Conservation (phyloP, 2,113 vertebrate genomes). For the Narcine bancroftii region DNA sequence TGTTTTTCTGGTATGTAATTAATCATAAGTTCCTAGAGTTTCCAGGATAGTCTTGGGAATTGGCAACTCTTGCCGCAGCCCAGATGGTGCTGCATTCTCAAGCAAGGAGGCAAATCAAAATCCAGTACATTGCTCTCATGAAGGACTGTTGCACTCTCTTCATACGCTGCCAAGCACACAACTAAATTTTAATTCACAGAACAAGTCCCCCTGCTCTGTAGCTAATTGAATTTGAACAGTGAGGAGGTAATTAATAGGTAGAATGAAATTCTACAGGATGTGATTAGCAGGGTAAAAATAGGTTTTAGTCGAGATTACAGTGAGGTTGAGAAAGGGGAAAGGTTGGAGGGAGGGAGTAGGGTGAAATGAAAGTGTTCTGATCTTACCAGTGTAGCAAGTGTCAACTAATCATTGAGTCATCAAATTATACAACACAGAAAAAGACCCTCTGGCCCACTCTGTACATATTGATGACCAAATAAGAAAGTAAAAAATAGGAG, state of each 20-base stretch:
- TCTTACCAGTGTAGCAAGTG: too few species aligned
- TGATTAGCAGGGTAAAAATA: neutral
- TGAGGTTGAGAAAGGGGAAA: neutral
- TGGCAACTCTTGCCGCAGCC: neutral
- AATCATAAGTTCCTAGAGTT: neutral
- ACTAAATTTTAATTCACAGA: neutral
- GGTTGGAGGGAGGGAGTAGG: too few species aligned
- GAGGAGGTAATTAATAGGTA: neutral
- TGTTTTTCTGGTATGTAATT: neutral
- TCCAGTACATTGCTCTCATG: neutral
- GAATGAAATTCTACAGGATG: neutral
- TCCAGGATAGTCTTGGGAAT: neutral
- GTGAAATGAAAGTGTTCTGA: too few species aligned
- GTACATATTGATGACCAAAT: too few species aligned
- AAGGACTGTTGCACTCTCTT: neutral
- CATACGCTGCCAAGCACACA: neutral
- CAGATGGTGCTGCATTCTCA: neutral
- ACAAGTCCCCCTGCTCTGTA: neutral
- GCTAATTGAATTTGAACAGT: neutral
- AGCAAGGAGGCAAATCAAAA: neutral
- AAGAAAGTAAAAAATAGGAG: too few species aligned
- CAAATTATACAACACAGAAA: too few species aligned
- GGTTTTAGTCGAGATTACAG: neutral
- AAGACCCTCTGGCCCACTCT: too few species aligned
- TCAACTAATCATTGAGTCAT: too few species aligned